These are phyloP conservation scores for Antheraea yamamai DNA, from an alignment of 2,888 invertebrate species.

Conservation along the genomic window DNA sequence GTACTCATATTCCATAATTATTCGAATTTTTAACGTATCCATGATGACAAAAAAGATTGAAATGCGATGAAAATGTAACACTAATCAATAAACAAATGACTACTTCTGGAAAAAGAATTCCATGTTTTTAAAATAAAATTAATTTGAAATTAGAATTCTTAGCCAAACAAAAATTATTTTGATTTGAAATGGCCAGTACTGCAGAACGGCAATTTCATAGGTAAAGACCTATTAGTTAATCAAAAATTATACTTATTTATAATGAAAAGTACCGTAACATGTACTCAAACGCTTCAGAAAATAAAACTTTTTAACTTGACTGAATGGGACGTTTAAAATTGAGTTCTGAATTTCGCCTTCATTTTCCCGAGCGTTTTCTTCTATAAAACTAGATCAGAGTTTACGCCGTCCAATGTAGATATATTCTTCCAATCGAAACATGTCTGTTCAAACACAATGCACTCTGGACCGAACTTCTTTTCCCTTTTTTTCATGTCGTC, in stretches of 20 bases:
- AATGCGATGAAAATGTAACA: too few relatives aligned
- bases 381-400: slow-evolving; percentile 16
- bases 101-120: too few relatives aligned
- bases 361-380: slow-evolving; percentile 15
- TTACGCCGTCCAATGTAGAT: slow-evolving; percentile 19
- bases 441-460: slow-evolving; percentile 21
- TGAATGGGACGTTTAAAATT: slow-evolving; percentile 24
- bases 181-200: too few relatives aligned
- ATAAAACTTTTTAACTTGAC: slow-evolving; percentile 22
- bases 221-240: too few relatives aligned
- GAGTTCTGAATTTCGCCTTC: slow-evolving; percentile 23
- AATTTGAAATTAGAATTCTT: too few relatives aligned
- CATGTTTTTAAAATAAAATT: too few relatives aligned
- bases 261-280: slow-evolving; percentile 8
- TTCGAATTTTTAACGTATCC: too few relatives aligned
- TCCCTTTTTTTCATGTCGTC: slow-evolving; percentile 4
- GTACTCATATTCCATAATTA: too few relatives aligned
- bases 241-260: background rate
- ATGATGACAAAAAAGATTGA: too few relatives aligned
- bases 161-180: too few relatives aligned
- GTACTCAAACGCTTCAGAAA: slow-evolving; percentile 15
- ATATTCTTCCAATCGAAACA: slow-evolving; percentile 19
- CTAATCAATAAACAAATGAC: too few relatives aligned
- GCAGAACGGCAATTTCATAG: too few relatives aligned
- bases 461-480: slow-evolving; percentile 16